phyloP scores from a whole-genome alignment of 2,113 vertebrate genomes.

The Apaloderma vittatum region DNA sequence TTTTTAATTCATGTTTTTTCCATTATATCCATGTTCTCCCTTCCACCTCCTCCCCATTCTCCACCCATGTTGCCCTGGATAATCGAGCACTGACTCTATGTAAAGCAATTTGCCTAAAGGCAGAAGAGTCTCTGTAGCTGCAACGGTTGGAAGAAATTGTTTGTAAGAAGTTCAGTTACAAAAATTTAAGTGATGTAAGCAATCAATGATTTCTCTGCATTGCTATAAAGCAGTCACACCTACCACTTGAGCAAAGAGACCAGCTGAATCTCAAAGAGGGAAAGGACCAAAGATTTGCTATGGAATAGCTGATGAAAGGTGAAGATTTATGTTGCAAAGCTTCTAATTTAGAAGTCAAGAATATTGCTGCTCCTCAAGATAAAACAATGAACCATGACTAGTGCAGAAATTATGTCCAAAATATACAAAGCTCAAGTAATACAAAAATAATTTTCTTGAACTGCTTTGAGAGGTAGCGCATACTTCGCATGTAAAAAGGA shows the following conservation, averaged over 20 bases:
- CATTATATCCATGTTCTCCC: background rate
- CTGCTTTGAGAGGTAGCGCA: background rate
- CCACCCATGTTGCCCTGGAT: background rate
- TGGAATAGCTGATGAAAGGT: background rate
- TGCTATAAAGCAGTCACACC: constrained; percentile 54
- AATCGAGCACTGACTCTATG: background rate
- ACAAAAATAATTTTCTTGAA: background rate
- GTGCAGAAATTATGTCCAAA: background rate
- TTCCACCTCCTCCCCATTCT: background rate
- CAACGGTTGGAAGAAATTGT: background rate
- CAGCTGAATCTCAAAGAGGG: constrained; percentile 39
- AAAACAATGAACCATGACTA: background rate
- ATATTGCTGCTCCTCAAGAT: background rate
- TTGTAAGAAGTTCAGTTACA: constrained; percentile 57
- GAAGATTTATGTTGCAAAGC: background rate
- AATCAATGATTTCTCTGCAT: constrained; percentile 61
- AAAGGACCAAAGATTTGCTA: background rate
- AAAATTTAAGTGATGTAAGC: constrained; percentile 51
- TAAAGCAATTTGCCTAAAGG: constrained; percentile 26
- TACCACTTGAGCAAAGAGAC: constrained; percentile 1
- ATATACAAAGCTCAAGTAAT: background rate
- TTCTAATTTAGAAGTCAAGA: background rate
- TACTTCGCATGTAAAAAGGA: background rate
- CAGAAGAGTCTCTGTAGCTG: background rate
- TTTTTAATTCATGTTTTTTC: background rate